Conservation (phyloP, 1,140 invertebrate genomes). For the Lordiphosa clarofinis region DNA sequence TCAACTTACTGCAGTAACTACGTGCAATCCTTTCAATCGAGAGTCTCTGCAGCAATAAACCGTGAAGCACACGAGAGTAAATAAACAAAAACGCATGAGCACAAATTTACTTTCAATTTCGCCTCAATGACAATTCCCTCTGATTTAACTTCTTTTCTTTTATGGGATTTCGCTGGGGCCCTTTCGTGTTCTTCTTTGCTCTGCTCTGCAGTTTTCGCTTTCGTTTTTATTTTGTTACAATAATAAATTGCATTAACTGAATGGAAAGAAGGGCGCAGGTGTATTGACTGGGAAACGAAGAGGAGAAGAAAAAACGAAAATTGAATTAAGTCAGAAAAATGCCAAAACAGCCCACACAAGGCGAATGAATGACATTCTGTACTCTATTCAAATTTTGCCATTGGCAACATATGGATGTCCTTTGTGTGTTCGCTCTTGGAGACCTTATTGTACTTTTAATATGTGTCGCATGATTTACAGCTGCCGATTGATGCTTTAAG, state of each 20-base stretch:
- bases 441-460: conserved; percentile 37
- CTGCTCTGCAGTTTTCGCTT: conserved; percentile 6
- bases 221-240: conserved; percentile 47
- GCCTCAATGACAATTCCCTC: conserved; percentile 38
- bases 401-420: not conserved
- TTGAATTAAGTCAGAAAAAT: conserved; percentile 44
- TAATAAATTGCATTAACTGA: conserved; percentile 57
- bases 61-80: conserved; percentile 2
- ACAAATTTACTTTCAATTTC: conserved; percentile 50
- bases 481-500: conserved; percentile 3
- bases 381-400: conserved; percentile 15
- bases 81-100: conserved; percentile 11
- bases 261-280: conserved; percentile 30
- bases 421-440: conserved; percentile 4
- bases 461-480: conserved; percentile 43
- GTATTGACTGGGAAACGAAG: conserved; percentile 26
- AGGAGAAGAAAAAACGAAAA: conserved; percentile 22
- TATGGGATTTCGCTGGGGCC: conserved; percentile 20
- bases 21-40: too few relatives aligned
- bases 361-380: conserved; percentile 16
- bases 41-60: conserved; percentile 30
- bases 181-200: too few relatives aligned
- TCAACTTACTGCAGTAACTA: too few relatives aligned
- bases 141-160: conserved; percentile 45
- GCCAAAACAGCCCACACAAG: conserved; percentile 16